These are phyloP conservation scores for Neocrepidodera transversa DNA, from an alignment of 2,888 invertebrate genomes.

Conservation along the genomic window DNA sequence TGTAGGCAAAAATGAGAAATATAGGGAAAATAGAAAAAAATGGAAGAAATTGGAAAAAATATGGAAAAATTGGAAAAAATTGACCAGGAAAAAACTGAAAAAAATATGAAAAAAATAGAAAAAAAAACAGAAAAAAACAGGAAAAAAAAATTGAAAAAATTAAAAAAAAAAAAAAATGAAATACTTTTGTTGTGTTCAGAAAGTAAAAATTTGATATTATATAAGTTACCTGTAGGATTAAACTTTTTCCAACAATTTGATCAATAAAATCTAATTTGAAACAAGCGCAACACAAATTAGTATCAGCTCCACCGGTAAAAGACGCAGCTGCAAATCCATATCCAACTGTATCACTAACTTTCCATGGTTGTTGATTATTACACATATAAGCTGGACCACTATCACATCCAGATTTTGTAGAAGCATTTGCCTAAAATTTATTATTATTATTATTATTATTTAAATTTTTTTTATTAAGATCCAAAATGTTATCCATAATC, in stretches of 20 bases:
- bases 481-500: neutral
- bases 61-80: no score
- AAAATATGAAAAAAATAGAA: no score
- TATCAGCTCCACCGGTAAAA: conserved; percentile 31
- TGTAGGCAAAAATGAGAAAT: no score
- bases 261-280: conserved; percentile 33
- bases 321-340: conserved; percentile 41
- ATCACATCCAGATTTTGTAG: conserved; percentile 3
- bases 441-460: neutral
- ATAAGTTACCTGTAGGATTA: neutral
- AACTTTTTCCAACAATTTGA: conserved; percentile 20
- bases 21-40: no score
- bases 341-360: conserved; percentile 35
- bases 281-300: conserved; percentile 37
- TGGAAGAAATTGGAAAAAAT: neutral
- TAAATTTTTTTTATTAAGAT: neutral
- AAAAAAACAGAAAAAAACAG: no score
- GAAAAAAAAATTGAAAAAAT: no score
- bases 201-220: neutral
- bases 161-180: no score
- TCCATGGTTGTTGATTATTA: conserved; percentile 39
- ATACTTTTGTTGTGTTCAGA: no score
- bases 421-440: neutral
- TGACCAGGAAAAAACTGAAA: no score
- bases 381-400: conserved; percentile 36